Percentiles rank a stretch among this genome's conserved stretches.
phyloP scores from a whole-genome alignment of 2,888 invertebrate genomes.

The Esperia sulphurella region DNA sequence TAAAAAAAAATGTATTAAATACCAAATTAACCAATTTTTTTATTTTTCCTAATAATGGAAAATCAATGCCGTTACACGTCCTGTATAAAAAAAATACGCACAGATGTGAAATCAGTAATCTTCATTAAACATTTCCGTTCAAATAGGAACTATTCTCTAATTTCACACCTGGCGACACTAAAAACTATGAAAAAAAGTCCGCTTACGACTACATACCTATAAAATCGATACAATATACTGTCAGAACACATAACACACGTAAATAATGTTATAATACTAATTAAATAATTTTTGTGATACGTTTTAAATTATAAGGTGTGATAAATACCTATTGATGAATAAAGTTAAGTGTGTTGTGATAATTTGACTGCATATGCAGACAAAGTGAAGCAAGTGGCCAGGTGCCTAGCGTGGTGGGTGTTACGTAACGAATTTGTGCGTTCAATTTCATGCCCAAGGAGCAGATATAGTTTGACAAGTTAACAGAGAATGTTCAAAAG shows the following conservation, averaged over 20 bases:
- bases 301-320: background rate
- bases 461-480: background rate
- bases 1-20: no score
- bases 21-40: no score
- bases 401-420: conserved; percentile 72
- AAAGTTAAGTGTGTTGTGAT: background rate
- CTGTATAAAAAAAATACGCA: conserved; percentile 5
- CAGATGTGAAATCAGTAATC: conserved; percentile 18
- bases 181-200: conserved; percentile 4
- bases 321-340: background rate
- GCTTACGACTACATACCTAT: conserved; percentile 5
- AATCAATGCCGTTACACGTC: background rate
- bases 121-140: conserved; percentile 1
- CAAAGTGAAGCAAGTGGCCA: conserved; percentile 47
- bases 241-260: conserved; percentile 11
- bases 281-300: conserved; percentile 8
- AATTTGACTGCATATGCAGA: background rate
- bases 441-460: background rate
- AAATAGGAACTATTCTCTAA: conserved; percentile 9
- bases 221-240: conserved; percentile 6
- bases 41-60: no score
- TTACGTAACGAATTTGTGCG: conserved; percentile 11
- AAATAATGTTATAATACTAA: conserved; percentile 10
- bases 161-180: conserved; percentile 16
- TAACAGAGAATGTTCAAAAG: background rate